phyloP scores from a whole-genome alignment of 2,113 vertebrate genomes.

The Tetrao urogallus region DNA sequence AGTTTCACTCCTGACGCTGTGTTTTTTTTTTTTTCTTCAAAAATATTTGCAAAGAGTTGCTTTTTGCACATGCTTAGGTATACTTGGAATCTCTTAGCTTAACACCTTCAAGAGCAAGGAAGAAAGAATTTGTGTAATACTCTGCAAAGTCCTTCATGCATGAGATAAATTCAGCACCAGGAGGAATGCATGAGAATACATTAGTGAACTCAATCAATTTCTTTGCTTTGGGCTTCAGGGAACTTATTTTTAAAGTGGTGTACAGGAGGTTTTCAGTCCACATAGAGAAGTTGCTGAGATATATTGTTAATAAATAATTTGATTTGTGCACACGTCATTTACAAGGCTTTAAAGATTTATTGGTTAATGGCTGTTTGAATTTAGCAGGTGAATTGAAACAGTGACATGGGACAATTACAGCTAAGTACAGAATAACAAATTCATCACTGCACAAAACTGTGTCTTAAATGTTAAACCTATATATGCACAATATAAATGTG shows the following conservation, averaged over 20 bases:
- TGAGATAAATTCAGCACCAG: slow-evolving; percentile 21
- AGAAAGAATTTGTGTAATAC: neutral
- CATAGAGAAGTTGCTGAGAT: slow-evolving; percentile 43
- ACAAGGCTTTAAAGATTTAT: slow-evolving; percentile 63
- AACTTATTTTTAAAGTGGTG: slow-evolving; percentile 43
- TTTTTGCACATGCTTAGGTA: neutral
- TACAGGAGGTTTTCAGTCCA: neutral
- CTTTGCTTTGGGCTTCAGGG: neutral
- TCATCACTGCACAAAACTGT: neutral
- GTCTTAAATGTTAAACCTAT: neutral
- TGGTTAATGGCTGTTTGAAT: slow-evolving; percentile 53
- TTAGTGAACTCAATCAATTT: slow-evolving; percentile 47
- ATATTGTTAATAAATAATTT: slow-evolving; percentile 65
- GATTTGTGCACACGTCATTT: slow-evolving; percentile 56
- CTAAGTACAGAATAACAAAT: slow-evolving; percentile 3
- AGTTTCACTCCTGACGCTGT: neutral
- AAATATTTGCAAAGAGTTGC: neutral
- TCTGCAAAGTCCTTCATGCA: slow-evolving; percentile 10
- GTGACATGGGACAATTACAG: neutral
- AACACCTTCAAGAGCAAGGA: neutral
- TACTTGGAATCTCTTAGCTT: neutral
- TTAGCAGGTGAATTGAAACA: slow-evolving; percentile 31
- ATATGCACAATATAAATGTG: neutral
- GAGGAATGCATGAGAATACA: slow-evolving; percentile 35
- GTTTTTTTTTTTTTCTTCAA: neutral